Evolutionary conservation across 2,113 vertebrate species (phyloP), one percentile per base, ranked within the genome.

Genomic region (Lophura nycthemera): DNA sequence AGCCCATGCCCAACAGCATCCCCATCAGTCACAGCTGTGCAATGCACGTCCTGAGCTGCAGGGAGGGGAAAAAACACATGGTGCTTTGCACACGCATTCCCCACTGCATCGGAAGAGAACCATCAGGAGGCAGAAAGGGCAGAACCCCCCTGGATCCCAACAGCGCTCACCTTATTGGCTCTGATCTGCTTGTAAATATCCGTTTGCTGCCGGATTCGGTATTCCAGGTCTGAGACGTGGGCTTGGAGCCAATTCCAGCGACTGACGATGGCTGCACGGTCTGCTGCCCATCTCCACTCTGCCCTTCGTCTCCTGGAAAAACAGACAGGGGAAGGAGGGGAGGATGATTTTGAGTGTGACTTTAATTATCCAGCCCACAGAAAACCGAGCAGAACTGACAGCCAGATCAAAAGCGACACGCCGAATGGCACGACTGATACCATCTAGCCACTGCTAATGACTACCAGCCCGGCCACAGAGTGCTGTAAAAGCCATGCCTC

Each of bases 211-310:
- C 99, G 98, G 97, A 99, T 99, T 77, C 99, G 99, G 96, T 99
- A 99, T 94, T 99, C 99, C 98, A 99, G 97, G 98, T 99, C 99
- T 1, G 99, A 99, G 95, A 99, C 99, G 86, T 99, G 99, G 65
- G 99, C 99, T 94, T 99, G 99, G 64, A 99, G 98, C 99, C 99
- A 99, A 95, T 99, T 99, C 99, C 99, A 99, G 97, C 99, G 99
- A 96, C 99, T 99, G 97, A 99, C 99, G 97, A 99, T 99, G 64
- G 99, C 98, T 18, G 99, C 99, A 65, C 99, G 97, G 94, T 99
- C 99, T 92, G 98, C 97, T 50, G 99, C 99, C 98, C 99, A 99
- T 75, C 98, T 98, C 95, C 99, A 99, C 96, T 99, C 99, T 32
- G 99, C 98, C 67, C 99, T 98, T 70, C 98, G 98, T 98, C 98